phyloP scores from a whole-genome alignment of 2,797 vertebrate species.

The Ateles fusciceps region DNA sequence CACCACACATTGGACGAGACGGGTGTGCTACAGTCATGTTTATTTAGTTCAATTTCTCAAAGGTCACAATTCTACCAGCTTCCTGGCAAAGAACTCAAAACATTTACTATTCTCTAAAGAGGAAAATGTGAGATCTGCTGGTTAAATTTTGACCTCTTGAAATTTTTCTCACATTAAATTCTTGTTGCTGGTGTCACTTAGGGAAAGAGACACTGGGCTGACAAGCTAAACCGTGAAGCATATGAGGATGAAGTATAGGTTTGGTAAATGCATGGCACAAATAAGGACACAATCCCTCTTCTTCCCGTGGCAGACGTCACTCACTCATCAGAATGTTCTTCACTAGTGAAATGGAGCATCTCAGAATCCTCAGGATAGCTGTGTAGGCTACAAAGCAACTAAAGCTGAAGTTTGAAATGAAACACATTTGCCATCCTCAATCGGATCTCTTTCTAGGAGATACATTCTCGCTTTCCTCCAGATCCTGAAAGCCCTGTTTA shows the following conservation, averaged over 20 bases:
- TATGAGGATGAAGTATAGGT: not conserved
- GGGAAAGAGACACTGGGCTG: not conserved
- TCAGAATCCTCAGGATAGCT: not conserved
- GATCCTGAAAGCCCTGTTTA: not conserved
- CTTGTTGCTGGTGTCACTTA: not conserved
- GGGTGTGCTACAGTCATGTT: not conserved
- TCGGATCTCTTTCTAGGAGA: not conserved
- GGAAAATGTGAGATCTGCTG: conserved; percentile 39
- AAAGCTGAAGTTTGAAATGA: not conserved
- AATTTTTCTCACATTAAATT: conserved; percentile 34
- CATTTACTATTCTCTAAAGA: not conserved
- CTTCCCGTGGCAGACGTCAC: not conserved
- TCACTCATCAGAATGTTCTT: not conserved
- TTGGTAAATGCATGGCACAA: not conserved
- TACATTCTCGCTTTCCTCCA: not conserved
- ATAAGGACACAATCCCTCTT: no score
- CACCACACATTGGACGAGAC: not conserved
- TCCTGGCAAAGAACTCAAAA: conserved; percentile 2
- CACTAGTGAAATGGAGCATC: not conserved
- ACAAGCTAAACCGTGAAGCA: not conserved
- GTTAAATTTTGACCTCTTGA: conserved; percentile 10
- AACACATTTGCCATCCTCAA: not conserved
- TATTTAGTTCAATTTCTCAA: conserved; percentile 19
- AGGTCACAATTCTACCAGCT: not conserved
- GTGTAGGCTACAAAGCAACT: not conserved